phyloP scores from a whole-genome alignment of 2,113 vertebrate species.

The Phocoena phocoena region DNA sequence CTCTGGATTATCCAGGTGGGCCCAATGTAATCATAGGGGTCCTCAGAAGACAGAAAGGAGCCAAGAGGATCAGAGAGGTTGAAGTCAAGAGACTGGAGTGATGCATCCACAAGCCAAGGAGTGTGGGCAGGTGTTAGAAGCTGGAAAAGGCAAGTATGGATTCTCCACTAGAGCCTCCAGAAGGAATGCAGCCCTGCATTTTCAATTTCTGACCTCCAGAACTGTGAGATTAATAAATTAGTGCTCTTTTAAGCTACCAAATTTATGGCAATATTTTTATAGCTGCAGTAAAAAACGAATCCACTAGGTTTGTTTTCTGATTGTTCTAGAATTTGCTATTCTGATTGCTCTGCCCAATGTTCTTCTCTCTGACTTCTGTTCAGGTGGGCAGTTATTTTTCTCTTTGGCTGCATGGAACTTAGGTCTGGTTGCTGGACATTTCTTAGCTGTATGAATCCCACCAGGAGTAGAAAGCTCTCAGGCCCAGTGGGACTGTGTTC shows the following conservation, averaged over 20 bases:
- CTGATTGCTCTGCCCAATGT: accelerated
- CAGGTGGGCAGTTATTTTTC: neutral
- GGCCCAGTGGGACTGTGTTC: neutral
- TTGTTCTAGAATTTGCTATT: neutral
- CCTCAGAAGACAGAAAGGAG: neutral
- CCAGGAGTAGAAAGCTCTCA: neutral
- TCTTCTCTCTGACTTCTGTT: neutral
- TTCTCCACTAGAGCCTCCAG: neutral
- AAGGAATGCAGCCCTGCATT: neutral
- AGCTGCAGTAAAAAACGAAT: neutral
- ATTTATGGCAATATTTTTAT: neutral
- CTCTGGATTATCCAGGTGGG: neutral
- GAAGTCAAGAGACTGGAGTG: neutral
- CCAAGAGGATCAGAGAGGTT: neutral
- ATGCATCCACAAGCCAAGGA: neutral
- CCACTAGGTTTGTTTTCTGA: neutral
- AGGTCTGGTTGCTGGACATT: neutral
- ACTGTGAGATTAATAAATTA: neutral
- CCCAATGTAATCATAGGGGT: neutral
- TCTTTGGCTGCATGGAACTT: neutral
- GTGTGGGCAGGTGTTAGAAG: neutral
- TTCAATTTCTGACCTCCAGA: neutral
- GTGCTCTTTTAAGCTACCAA: neutral
- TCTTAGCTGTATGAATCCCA: neutral
- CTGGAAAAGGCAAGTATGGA: neutral